phyloP scores from a whole-genome alignment of 1,140 invertebrate species.

The Atta texana region DNA sequence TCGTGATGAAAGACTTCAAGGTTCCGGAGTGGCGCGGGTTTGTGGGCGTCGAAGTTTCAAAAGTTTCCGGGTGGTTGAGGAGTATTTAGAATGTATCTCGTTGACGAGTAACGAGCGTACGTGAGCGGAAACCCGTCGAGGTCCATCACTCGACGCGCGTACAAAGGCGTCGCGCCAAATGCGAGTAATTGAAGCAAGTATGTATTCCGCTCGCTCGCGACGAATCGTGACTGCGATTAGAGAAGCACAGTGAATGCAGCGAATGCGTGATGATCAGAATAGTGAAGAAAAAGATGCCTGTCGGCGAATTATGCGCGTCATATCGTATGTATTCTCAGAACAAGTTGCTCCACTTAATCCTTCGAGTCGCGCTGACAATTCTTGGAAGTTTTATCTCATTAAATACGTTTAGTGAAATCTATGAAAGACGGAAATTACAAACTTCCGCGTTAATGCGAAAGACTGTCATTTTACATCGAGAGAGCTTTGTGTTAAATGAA shows the following conservation, averaged over 20 bases:
- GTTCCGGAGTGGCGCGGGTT: not conserved
- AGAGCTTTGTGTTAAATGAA: not conserved
- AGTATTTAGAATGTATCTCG: conserved; percentile 11
- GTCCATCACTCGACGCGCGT: not conserved
- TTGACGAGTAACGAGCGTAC: conserved; percentile 27
- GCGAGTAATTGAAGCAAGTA: conserved; percentile 31
- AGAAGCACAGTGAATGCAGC: conserved; percentile 1
- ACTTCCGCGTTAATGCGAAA: not conserved
- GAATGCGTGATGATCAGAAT: not conserved
- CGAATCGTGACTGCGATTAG: conserved; percentile 42
- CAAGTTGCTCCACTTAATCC: not conserved
- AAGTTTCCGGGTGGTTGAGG: not conserved
- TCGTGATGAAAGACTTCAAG: not conserved
- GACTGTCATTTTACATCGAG: not conserved
- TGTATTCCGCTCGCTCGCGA: conserved; percentile 38
- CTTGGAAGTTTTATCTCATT: not conserved
- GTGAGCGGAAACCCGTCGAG: not conserved
- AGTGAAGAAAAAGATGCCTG: not conserved
- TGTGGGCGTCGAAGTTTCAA: no score
- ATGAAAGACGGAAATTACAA: not conserved
- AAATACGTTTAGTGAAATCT: not conserved
- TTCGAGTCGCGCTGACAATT: not conserved
- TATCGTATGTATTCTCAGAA: conserved; percentile 20
- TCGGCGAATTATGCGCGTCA: not conserved
- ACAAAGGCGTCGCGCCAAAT: conserved; percentile 44